These are phyloP conservation scores for Zaprionus lachaisei DNA, from an alignment of 1,140 invertebrate species.

Conservation along the genomic window DNA sequence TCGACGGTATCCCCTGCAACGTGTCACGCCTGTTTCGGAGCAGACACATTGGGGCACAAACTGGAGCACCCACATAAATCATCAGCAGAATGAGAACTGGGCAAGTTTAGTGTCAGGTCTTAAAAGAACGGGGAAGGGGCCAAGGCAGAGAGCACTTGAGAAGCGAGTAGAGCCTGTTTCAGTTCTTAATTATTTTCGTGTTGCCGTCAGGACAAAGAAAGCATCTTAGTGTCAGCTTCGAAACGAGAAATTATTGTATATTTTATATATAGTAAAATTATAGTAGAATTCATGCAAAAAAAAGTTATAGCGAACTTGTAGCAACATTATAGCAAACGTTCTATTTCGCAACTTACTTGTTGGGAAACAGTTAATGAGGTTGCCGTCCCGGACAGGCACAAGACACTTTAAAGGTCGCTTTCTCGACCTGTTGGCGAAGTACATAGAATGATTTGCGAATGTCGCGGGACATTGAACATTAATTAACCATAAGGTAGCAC, in stretches of 20 bases:
- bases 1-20: not conserved
- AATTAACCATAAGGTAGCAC: slow-evolving; percentile 64
- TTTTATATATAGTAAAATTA: not conserved
- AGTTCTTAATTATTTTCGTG: slow-evolving; percentile 1
- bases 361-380: not conserved
- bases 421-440: slow-evolving; percentile 9
- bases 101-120: not conserved
- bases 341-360: not conserved
- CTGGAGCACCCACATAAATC: slow-evolving; percentile 4
- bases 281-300: not conserved
- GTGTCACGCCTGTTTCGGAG: not conserved
- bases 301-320: not conserved
- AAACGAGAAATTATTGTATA: not conserved
- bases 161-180: not conserved
- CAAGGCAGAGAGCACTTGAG: not conserved
- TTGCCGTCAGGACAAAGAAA: not conserved
- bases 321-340: not conserved
- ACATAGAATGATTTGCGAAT: slow-evolving; percentile 49
- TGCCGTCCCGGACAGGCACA: not conserved
- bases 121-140: no score
- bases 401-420: not conserved
- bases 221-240: not conserved
- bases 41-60: not conserved
- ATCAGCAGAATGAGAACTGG: not conserved
- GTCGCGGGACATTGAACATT: slow-evolving; percentile 59